Base-by-base conservation (phyloP, 2,113 vertebrate genomes). In the Platysternon megacephalum region DNA sequence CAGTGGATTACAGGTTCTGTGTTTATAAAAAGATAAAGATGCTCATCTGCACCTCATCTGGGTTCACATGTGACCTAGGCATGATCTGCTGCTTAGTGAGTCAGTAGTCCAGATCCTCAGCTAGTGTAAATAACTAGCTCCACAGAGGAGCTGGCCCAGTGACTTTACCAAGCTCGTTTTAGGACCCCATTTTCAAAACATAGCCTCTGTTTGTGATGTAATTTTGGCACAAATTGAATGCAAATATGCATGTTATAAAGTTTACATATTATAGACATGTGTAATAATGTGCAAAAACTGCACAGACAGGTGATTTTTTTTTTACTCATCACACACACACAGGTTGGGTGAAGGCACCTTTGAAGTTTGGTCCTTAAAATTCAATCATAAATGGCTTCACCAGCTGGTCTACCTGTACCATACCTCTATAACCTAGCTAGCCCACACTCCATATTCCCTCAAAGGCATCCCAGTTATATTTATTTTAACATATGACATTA, bases 231-330 rank as follows among this genome's bases (percentile, higher is more conserved):
- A 56, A 89, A 94, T 79, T 55, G 51, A 91, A 89, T 42, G 87
- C 56, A 21, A 72, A 44, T 76, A 42, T 95, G 87, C 88, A 91
- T 93, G 88, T 72, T 48, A 82, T 4, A 91, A 1, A 0, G 53
- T 84, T 55, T 84, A 76, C 89, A 44, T 48, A 61, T 82, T 86
- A 42, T 35, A 92, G 5, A 6, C 48, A 91, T 46, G 68, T 87
- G 94, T 85, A 94, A 32, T 42, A 90, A 91, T 89, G 92, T 85
- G 93, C 81, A 92, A 86, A 78, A 86, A 52, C 35, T 88, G 65
- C 85, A 85, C 4, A 39, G 26, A 82, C 78, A 82, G 32, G 32
- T 55, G 53, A 58, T 53, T n/a, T 56, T 68, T 90, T 81, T 76
- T 49, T 49, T 13, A 87, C 42, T 7, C 17, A 44, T 3, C 5